These are phyloP conservation scores for Trichosurus vulpecula DNA, from an alignment of 2,797 vertebrate species.

Conservation along the genomic window DNA sequence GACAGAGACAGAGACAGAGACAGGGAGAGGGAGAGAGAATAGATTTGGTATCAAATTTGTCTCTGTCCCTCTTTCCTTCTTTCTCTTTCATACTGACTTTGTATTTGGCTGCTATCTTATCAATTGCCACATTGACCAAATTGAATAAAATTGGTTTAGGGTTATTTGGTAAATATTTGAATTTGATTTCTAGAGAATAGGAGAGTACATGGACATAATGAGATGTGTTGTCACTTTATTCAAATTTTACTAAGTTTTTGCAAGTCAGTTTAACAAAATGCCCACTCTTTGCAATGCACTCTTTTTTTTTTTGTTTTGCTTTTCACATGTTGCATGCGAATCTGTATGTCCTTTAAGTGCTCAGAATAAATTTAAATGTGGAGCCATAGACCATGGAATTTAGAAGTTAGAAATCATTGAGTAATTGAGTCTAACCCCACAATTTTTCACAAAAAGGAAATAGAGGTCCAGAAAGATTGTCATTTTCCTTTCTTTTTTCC, in stretches of 20 bases:
- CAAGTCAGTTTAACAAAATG: not conserved
- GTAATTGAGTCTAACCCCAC: not conserved
- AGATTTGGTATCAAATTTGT: not conserved
- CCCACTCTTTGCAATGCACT: not conserved
- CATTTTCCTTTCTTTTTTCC: slow-evolving; percentile 37
- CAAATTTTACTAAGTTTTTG: not conserved
- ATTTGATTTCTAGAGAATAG: slow-evolving; percentile 31
- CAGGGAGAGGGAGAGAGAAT: rapidly evolving
- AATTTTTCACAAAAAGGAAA: not conserved
- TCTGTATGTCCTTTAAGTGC: not conserved
- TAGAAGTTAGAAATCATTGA: not conserved
- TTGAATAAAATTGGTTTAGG: slow-evolving; percentile 1
- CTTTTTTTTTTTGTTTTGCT: not conserved
- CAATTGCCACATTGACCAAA: slow-evolving; percentile 53
- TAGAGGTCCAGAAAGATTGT: slow-evolving; percentile 23
- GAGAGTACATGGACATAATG: slow-evolving; percentile 33
- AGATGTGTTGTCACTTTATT: slow-evolving; percentile 34
- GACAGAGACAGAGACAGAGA: not conserved
- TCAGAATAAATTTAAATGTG: not conserved
- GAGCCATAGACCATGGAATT: not conserved
- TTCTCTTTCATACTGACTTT: slow-evolving; percentile 37
- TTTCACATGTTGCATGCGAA: not conserved
- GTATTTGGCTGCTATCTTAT: slow-evolving; percentile 38
- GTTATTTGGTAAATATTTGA: slow-evolving; percentile 16
- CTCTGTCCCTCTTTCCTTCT: not conserved